Base-by-base conservation (phyloP, 2,113 vertebrate species). In the Craseonycteris thonglongyai region DNA sequence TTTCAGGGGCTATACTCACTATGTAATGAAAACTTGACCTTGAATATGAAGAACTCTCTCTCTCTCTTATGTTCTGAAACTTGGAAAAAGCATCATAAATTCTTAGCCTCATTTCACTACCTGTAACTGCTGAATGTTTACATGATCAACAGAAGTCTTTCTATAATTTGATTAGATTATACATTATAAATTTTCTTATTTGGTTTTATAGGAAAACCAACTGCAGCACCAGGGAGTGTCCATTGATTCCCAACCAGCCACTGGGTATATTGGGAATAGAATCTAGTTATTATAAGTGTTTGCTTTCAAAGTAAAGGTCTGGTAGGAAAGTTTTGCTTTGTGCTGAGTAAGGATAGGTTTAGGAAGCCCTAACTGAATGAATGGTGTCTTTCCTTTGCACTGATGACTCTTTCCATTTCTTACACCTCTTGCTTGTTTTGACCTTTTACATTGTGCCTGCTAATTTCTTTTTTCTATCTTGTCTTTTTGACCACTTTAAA, bases 131-230 rank as follows among this genome's bases (percentile, higher is more conserved):
- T 90, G 51, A 86, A 21, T 82, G n/a, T 88, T 82, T 38, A 4
- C 90, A 13, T 90, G 49, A 24, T 87, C 47, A 94, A 6, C 47
- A 86, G 68, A 74, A 47, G 19, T 7, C 65, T 96, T 95, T 71
- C 47, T 80, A 4, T 58, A 45, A 38, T 6, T 83, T 84, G 66
- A 59, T 80, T 28, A 66, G 79, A 89, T 61, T 75, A 7, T 72
- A 58, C 7, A 18, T 54, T 93, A 28, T 59, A 83, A 19, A 22
- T 94, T 71, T 94, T 91, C 40, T 78, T 91, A 56, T 45, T 86
- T 68, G 49, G 54, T 75, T 91, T 95, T 88, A 42, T 90, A 65
- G 86, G 69, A 74, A 95, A 86, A 59, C 45, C 35, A 93, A 1
- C 30, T 81, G 42, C 3, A 78, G 59, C 75, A 84, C 12, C 35